Evolutionary conservation across 2,888 invertebrate genomes (phyloP).

Genomic region (Gasteruption jaculator): DNA sequence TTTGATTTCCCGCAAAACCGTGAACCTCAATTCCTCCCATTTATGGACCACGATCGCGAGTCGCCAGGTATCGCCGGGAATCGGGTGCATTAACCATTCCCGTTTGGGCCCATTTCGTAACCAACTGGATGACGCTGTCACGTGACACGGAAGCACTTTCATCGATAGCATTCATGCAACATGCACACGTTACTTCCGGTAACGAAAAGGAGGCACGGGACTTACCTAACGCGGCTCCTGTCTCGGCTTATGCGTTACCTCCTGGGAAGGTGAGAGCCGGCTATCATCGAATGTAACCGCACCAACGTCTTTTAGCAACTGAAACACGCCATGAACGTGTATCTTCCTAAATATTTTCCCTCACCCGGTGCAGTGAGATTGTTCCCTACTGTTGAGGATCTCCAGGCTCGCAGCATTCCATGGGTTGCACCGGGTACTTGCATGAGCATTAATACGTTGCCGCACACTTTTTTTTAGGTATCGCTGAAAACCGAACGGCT

Average conservation of each 20-base stretch:
- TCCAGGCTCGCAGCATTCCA: no score
- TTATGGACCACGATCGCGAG: no score
- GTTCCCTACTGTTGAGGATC: constrained; percentile 15
- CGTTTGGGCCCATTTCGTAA: no score
- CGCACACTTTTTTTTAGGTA: no score
- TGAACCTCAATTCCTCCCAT: no score
- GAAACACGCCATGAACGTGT: constrained; percentile 25
- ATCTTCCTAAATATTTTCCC: constrained; percentile 33
- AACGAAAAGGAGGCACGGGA: constrained; percentile 8
- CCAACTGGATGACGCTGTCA: constrained; percentile 11
- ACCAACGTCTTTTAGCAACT: constrained; percentile 29
- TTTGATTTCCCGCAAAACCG: no score
- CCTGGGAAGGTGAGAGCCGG: constrained; percentile 23
- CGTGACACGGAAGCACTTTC: constrained; percentile 42
- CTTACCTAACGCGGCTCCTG: constrained; percentile 16
- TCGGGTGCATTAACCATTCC: no score
- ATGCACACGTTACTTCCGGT: constrained; percentile 13
- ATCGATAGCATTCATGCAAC: constrained; percentile 29
- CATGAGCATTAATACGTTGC: no score
- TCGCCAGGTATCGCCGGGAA: no score
- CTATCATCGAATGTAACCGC: constrained; percentile 16
- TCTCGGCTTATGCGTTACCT: constrained; percentile 9
- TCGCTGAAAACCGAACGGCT: no score
- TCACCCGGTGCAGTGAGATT: constrained; percentile 3
- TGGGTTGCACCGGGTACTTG: no score